Base-by-base conservation (phyloP, 2,113 vertebrate genomes). In the Sinocyclocheilus maitianheensis region DNA sequence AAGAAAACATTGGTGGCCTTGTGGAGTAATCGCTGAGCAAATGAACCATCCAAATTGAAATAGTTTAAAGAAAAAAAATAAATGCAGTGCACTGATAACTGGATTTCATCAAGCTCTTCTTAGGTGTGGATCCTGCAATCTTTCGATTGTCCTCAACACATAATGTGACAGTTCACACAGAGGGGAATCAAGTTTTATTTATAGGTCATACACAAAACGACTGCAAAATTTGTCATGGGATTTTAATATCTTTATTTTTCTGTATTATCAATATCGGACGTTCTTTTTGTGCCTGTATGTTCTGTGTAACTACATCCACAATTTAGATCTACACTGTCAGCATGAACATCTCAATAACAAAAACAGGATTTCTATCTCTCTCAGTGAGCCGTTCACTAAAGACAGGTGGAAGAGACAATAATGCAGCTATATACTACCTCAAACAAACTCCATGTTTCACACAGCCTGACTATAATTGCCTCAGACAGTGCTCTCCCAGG, bases 401-500 rank as follows among this genome's bases (percentile, higher is more conserved):
- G 60, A 76, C 24, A 82, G 72, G 72, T 48, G 24, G 40, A 80
- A 51, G 62, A 87, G 74, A 83, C 65, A 67, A 81, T 13, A 20
- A 72, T 62, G n/a, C 62, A 51, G 67, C 34, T 62, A 46, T 63
- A 72, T 20, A 30, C 43, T 37, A 26, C 18, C 78, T n/a, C 79
- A 43, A 74, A 55, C 58, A 81, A 58, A 53, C 72, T 69, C 18
- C 9, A 30, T 86, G 84, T 89, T 90, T 86, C 77, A 24, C 37
- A 79, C 87, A 76, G 78, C 60, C 76, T 86, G 90, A 89, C 83
- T 82, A 58, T 88, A 87, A 89, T 89, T 93, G 91, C 89, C 71
- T 91, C 80, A 90, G 91, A 93, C 91, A 89, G 55, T 74, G 87
- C 87, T 90, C 89, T 89, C 89, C 85, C 90, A 84, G 89, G 83